phyloP scores from a whole-genome alignment of 2,888 invertebrate genomes.

The Drosophila helvetica region DNA sequence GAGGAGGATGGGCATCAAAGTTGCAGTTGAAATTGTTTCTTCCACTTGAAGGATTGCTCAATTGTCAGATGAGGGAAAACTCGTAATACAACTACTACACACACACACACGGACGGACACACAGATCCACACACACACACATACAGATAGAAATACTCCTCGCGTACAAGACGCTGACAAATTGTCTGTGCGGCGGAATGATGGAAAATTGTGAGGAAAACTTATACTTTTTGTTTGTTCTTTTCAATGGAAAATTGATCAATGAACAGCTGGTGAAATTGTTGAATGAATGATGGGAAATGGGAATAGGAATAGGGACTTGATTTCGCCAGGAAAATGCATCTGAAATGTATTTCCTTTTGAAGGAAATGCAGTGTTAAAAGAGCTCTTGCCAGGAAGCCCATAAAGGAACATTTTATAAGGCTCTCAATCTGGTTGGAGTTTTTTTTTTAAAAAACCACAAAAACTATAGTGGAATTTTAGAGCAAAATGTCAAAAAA shows the following conservation, averaged over 20 bases:
- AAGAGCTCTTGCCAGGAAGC: too few species aligned
- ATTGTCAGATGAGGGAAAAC: constrained; percentile 28
- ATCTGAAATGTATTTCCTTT: too few species aligned
- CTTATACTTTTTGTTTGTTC: not conserved
- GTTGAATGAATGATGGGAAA: not conserved
- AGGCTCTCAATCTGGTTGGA: too few species aligned
- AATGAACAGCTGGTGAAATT: constrained; percentile 31
- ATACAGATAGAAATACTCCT: not conserved
- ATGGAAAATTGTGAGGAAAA: not conserved
- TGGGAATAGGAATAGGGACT: not conserved
- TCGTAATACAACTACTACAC: too few species aligned
- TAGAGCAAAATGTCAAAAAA: too few species aligned
- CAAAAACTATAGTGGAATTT: too few species aligned
- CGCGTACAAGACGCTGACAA: not conserved
- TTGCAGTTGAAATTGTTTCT: constrained; percentile 44
- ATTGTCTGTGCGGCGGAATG: not conserved
- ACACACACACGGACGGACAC: too few species aligned
- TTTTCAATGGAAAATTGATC: constrained; percentile 24
- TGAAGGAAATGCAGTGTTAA: too few species aligned
- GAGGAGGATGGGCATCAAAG: too few species aligned
- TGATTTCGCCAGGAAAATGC: not conserved
- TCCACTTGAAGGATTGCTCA: constrained; percentile 44
- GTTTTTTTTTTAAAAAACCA: too few species aligned
- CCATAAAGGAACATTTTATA: too few species aligned
- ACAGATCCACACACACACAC: not conserved